Percentiles rank a stretch among this genome's conserved stretches.
phyloP scores from a whole-genome alignment of 2,797 vertebrate genomes.

The Hemibagrus guttatus region DNA sequence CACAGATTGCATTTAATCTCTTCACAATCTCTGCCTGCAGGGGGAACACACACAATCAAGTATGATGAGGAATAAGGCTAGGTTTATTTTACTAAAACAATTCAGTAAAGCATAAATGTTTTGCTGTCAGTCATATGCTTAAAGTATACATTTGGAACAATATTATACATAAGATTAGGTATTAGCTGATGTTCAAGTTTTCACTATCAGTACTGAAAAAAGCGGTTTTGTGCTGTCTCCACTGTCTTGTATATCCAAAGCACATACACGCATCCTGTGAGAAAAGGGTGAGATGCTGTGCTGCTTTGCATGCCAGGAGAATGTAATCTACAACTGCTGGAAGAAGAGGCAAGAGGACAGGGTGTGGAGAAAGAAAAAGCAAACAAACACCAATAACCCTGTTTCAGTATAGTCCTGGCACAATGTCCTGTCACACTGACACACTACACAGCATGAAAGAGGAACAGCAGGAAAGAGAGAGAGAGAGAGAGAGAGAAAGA shows the following conservation, averaged over 20 bases:
- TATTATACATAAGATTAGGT: not conserved
- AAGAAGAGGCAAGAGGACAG: not conserved
- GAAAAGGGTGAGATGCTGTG: not conserved
- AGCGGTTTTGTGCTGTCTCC: not conserved
- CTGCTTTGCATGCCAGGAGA: conserved; percentile 12
- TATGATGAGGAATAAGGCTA: not conserved
- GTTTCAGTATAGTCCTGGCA: conserved; percentile 39
- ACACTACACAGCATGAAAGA: conserved; percentile 29
- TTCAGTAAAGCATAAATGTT: not conserved
- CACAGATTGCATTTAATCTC: conserved; percentile 96
- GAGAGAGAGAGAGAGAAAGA: conserved; percentile 1
- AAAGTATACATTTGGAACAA: not conserved
- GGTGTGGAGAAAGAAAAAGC: conserved; percentile 23
- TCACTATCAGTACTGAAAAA: not conserved
- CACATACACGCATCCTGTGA: not conserved
- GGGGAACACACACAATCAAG: conserved; percentile 33
- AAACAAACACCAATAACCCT: conserved; percentile 39
- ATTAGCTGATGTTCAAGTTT: not conserved
- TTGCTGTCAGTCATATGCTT: not conserved
- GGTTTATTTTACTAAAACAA: not conserved
- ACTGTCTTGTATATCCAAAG: not conserved
- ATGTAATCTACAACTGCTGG: conserved; percentile 27
- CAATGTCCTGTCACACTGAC: conserved; percentile 42
- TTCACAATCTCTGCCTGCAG: conserved; percentile 95
- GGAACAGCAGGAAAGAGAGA: not conserved